Evolutionary conservation across 2,113 vertebrate genomes (phyloP).

Genomic region (Percopsis transmontana): DNA sequence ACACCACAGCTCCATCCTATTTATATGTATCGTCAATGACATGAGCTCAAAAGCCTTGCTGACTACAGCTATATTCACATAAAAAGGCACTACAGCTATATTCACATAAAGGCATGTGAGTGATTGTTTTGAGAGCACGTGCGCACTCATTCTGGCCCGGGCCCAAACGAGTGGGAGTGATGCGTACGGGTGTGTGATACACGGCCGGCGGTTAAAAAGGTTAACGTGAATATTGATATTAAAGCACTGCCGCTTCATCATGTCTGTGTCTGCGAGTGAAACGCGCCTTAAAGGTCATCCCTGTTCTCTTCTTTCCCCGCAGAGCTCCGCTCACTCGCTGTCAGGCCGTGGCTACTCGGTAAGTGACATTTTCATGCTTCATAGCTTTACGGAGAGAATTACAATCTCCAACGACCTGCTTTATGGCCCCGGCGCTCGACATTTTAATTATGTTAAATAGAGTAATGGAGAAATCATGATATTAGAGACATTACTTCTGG

Average conservation of each 20-base stretch:
- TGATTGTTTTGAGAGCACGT: conserved; percentile 26
- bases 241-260: conserved; percentile 77
- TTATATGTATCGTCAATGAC: too few species aligned
- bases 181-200: conserved; percentile 27
- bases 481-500: conserved; percentile 79
- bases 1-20: background rate
- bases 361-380: conserved; percentile 83
- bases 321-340: conserved; percentile 82
- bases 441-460: conserved; percentile 84
- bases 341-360: conserved; percentile 82
- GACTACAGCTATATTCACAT: conserved; percentile 1
- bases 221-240: conserved; percentile 84
- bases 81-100: conserved; percentile 1
- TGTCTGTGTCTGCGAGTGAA: conserved; percentile 78
- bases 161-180: conserved; percentile 32
- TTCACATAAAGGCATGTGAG: conserved; percentile 7
- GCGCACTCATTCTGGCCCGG: conserved; percentile 4
- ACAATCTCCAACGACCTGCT: conserved; percentile 77
- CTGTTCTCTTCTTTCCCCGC: conserved; percentile 77
- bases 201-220: conserved; percentile 73
- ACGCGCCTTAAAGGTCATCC: conserved; percentile 78
- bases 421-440: conserved; percentile 76
- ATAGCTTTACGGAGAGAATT: conserved; percentile 76
- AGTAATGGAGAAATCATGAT: conserved; percentile 80
- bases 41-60: conserved; percentile 1